A percentile compares a stretch with the other conserved stretches of the same genome.
Evolutionary conservation across 2,113 vertebrate species (phyloP).

Genomic region (Butastur rufipennis): DNA sequence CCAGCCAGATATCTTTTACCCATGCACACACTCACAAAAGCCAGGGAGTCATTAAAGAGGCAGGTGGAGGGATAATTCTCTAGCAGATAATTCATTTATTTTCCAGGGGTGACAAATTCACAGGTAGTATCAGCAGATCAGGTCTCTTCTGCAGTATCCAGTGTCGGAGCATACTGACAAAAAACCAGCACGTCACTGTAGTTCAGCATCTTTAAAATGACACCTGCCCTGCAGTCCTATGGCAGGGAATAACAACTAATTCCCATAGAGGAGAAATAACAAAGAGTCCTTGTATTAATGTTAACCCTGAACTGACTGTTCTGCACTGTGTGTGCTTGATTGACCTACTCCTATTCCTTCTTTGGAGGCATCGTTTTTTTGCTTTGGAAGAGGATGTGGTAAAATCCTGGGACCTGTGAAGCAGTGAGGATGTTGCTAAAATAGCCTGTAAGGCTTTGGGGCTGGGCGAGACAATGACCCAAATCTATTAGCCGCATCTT

Average conservation of each 20-base stretch:
- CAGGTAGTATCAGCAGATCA: neutral
- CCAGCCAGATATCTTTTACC: neutral
- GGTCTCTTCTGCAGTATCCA: neutral
- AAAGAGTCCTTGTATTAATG: neutral
- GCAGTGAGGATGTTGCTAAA: neutral
- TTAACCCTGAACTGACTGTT: neutral
- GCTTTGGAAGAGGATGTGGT: neutral
- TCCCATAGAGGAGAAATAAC: neutral
- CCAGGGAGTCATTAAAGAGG: neutral
- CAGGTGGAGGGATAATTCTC: neutral
- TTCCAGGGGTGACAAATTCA: neutral
- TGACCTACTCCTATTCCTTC: neutral
- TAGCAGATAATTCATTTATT: neutral
- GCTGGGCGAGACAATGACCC: neutral
- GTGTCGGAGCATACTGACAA: neutral
- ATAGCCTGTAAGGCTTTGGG: neutral
- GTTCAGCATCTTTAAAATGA: neutral
- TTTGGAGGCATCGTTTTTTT: neutral
- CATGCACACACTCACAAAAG: neutral
- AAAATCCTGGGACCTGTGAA: neutral
- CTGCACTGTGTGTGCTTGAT: accelerated
- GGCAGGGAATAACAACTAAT: neutral
- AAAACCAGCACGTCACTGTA: neutral
- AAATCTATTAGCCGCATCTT: neutral
- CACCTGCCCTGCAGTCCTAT: neutral